These are phyloP conservation scores for Dorcus parallelipipedus DNA, from an alignment of 2,888 invertebrate species.

Conservation along the genomic window DNA sequence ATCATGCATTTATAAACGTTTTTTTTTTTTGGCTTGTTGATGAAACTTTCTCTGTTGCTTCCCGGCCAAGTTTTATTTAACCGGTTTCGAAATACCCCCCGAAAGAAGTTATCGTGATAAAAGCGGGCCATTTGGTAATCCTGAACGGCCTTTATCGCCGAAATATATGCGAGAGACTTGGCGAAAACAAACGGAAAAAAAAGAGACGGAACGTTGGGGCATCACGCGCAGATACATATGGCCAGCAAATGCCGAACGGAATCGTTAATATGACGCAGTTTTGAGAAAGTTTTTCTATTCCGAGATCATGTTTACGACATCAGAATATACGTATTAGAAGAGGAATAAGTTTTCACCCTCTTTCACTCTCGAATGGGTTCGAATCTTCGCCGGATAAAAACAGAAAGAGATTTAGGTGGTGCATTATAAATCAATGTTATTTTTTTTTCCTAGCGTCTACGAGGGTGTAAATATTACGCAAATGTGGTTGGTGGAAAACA, in stretches of 20 bases:
- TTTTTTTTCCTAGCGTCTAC: not conserved
- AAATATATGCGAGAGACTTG: constrained; percentile 15
- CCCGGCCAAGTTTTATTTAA: not conserved
- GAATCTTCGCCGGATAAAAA: not conserved
- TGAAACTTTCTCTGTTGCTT: too few species aligned
- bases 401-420: not conserved
- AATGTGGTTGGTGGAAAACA: too few species aligned
- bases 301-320: not conserved
- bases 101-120: constrained; percentile 13
- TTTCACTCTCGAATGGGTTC: not conserved
- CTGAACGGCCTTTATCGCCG: constrained; percentile 12
- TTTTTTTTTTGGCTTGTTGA: too few species aligned
- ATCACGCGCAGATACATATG: constrained; percentile 10
- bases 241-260: not conserved
- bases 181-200: constrained; percentile 15
- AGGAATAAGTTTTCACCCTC: constrained; percentile 2
- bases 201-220: constrained; percentile 11
- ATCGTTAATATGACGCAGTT: not conserved
- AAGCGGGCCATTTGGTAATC: constrained; percentile 15
- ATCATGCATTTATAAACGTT: too few species aligned
- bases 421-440: constrained; percentile 4
- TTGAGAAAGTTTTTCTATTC: constrained; percentile 2
- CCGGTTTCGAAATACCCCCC: constrained; percentile 1
- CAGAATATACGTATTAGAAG: not conserved
- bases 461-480: not conserved